phyloP scores from a whole-genome alignment of 2,797 vertebrate species.

The Gobionotothen gibberifrons region DNA sequence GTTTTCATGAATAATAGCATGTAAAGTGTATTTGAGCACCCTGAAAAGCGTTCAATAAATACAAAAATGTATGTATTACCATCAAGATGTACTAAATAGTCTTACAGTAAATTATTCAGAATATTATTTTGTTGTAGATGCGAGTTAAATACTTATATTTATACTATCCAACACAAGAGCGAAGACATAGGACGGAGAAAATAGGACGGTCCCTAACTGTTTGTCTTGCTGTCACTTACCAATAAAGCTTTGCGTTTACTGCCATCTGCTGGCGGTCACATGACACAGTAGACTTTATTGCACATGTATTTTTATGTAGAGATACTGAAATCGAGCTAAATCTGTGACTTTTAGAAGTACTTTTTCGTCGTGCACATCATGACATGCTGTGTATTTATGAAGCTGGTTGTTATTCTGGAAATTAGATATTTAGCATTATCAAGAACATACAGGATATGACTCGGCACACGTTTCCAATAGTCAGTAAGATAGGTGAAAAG shows the following conservation, averaged over 20 bases:
- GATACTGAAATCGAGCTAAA: neutral
- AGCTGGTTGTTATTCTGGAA: neutral
- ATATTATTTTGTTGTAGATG: no score
- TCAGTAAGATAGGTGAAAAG: neutral
- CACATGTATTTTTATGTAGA: neutral
- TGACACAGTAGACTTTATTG: neutral
- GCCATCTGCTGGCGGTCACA: conserved; percentile 59
- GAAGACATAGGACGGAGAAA: no score
- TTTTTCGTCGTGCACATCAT: neutral
- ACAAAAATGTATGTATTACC: no score
- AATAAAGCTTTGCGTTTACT: conserved; percentile 49
- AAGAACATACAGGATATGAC: neutral
- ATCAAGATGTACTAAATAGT: no score
- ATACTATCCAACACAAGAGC: no score
- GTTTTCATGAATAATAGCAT: no score
- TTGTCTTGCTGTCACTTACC: rapidly evolving
- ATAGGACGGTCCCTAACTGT: conserved; percentile 49
- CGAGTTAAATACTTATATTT: no score
- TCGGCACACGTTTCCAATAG: neutral
- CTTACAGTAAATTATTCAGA: no score
- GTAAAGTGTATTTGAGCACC: no score
- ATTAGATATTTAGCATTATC: neutral
- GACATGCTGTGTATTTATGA: neutral
- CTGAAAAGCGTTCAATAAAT: no score
- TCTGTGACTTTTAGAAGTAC: no score